phyloP scores from a whole-genome alignment of 2,797 vertebrate genomes.

The Muscicapa comitata region DNA sequence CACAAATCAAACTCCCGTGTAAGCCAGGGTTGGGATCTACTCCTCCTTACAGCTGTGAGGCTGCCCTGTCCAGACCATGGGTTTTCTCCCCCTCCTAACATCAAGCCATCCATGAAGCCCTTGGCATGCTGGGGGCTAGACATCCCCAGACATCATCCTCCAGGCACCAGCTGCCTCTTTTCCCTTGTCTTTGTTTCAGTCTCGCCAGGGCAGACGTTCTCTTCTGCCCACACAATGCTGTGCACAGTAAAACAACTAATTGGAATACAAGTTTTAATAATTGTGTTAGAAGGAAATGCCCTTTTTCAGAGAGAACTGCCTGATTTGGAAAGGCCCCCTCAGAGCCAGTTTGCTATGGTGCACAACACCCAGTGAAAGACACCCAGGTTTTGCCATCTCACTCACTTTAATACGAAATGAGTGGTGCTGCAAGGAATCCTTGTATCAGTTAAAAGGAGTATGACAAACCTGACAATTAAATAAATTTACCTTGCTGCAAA shows the following conservation, averaged over 20 bases:
- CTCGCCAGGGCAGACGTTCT: rapidly evolving
- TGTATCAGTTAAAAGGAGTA: neutral
- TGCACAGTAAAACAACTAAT: neutral
- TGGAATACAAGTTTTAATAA: neutral
- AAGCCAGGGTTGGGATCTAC: neutral
- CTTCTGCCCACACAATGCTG: neutral
- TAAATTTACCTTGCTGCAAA: neutral
- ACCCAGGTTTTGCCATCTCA: neutral
- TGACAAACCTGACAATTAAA: neutral
- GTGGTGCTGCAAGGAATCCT: neutral
- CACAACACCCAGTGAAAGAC: neutral
- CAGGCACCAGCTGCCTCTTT: neutral
- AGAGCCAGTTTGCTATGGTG: neutral
- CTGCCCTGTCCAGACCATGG: rapidly evolving
- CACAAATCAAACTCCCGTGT: neutral
- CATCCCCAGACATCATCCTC: neutral
- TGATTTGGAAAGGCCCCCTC: neutral
- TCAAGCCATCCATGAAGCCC: neutral
- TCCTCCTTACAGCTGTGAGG: neutral
- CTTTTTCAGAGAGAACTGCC: neutral
- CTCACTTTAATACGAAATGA: neutral
- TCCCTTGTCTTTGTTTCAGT: neutral
- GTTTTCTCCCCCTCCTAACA: neutral
- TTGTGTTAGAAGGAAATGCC: neutral
- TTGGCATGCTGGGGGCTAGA: too few species aligned